Percentiles rank a stretch among this genome's conserved stretches.
phyloP scores from a whole-genome alignment of 2,888 invertebrate genomes.

The Scaptomyza polygonia region DNA sequence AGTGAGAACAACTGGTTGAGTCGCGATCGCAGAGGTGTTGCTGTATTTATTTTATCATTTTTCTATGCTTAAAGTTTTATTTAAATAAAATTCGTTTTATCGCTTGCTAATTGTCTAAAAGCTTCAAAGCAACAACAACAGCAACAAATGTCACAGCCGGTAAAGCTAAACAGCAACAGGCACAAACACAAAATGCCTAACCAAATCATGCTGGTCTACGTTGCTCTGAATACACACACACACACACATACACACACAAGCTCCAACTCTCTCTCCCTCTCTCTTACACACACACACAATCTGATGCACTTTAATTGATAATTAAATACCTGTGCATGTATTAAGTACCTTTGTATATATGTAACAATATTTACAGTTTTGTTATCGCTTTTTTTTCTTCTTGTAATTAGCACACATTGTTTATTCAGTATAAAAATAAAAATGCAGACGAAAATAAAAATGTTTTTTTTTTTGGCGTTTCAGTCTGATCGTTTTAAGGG shows the following conservation, averaged over 20 bases:
- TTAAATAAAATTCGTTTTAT: constrained; percentile 44
- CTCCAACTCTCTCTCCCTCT: background rate
- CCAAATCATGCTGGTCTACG: constrained; percentile 3
- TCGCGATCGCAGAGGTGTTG: constrained; percentile 34
- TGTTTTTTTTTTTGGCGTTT: background rate
- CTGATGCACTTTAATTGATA: constrained; percentile 14
- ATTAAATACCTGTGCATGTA: constrained; percentile 9
- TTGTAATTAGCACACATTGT: constrained; percentile 24
- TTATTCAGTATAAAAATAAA: constrained; percentile 48
- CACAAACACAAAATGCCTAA: background rate
- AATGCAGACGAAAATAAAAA: constrained; percentile 23
- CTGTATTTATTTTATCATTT: constrained; percentile 4
- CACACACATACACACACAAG: background rate
- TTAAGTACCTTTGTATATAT: background rate
- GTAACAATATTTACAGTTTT: constrained; percentile 26
- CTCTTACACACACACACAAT: background rate
- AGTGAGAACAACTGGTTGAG: constrained; percentile 38
- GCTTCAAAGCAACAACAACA: constrained; percentile 4
- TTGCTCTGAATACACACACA: constrained; percentile 11
- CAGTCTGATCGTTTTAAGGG: constrained; percentile 15
- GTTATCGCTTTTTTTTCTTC: constrained; percentile 16
- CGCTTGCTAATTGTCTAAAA: constrained; percentile 7
- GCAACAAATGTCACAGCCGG: constrained; percentile 39
- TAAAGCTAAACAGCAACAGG: background rate
- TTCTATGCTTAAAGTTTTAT: constrained; percentile 34